phyloP scores from a whole-genome alignment of 2,797 vertebrate species.

The Lepus townsendii region DNA sequence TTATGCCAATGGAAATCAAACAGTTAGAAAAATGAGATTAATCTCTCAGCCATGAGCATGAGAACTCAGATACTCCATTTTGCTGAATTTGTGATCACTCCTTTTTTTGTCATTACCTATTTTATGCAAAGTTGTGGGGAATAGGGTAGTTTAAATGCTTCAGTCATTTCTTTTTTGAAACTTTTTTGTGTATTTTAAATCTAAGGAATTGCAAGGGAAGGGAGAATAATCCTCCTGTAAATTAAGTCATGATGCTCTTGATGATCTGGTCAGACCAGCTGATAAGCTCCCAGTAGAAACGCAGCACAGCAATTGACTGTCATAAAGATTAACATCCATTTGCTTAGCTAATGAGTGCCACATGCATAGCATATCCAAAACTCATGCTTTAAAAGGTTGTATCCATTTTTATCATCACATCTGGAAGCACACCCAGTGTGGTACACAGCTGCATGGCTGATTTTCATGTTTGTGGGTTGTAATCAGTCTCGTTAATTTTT shows the following conservation, averaged over 20 bases:
- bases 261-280: slow-evolving; percentile 83
- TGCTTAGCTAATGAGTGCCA: slow-evolving; percentile 83
- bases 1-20: slow-evolving; percentile 46
- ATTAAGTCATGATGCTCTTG: slow-evolving; percentile 75
- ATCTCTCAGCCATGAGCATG: slow-evolving; percentile 47
- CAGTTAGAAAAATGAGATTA: slow-evolving; percentile 66
- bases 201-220: slow-evolving; percentile 55
- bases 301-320: slow-evolving; percentile 79
- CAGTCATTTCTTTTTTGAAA: slow-evolving; percentile 28
- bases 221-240: slow-evolving; percentile 61
- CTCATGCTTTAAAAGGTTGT: slow-evolving; percentile 82
- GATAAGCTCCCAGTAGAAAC: slow-evolving; percentile 76
- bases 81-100: slow-evolving; percentile 59
- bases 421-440: slow-evolving; percentile 82
- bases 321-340: slow-evolving; percentile 74
- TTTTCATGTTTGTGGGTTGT: slow-evolving; percentile 83
- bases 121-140: background rate
- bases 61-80: slow-evolving; percentile 47
- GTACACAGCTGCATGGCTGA: slow-evolving; percentile 84
- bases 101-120: slow-evolving; percentile 42
- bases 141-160: background rate
- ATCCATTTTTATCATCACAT: slow-evolving; percentile 86
- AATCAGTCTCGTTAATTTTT: slow-evolving; percentile 86
- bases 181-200: slow-evolving; percentile 66
- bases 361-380: slow-evolving; percentile 71